These are phyloP conservation scores for Acanthococcus lagerstroemiae DNA, from an alignment of 2,888 invertebrate species.

Conservation along the genomic window DNA sequence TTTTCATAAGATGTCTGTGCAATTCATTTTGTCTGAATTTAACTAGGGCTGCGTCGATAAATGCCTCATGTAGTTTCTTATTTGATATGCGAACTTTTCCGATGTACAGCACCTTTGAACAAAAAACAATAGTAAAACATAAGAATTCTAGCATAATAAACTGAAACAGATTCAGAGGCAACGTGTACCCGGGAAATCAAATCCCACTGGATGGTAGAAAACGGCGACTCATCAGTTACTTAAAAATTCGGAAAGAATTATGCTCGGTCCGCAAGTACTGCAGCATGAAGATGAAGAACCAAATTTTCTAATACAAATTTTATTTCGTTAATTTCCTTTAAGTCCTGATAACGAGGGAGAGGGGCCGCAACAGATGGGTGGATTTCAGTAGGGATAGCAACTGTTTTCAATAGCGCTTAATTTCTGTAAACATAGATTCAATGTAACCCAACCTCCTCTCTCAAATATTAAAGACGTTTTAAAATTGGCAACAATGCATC, in stretches of 20 bases:
- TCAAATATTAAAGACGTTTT: too few species aligned
- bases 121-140: conserved; percentile 36
- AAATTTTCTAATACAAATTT: too few species aligned
- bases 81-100: conserved; percentile 83
- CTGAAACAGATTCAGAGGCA: neutral
- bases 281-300: too few species aligned
- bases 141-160: neutral
- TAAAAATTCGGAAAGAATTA: neutral
- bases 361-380: too few species aligned
- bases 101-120: conserved; percentile 68
- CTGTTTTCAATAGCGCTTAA: too few species aligned
- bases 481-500: too few species aligned
- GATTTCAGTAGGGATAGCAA: too few species aligned
- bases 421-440: too few species aligned
- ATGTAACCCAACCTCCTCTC: too few species aligned
- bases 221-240: neutral
- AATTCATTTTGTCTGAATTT: conserved; percentile 52
- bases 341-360: too few species aligned
- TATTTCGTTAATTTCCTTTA: too few species aligned
- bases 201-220: neutral
- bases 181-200: neutral
- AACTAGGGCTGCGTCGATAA: conserved; percentile 81
- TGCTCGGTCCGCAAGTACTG: too few species aligned
- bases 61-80: conserved; percentile 72
- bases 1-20: conserved; percentile 30